phyloP scores from a whole-genome alignment of 2,113 vertebrate species.

The Caloenas nicobarica region DNA sequence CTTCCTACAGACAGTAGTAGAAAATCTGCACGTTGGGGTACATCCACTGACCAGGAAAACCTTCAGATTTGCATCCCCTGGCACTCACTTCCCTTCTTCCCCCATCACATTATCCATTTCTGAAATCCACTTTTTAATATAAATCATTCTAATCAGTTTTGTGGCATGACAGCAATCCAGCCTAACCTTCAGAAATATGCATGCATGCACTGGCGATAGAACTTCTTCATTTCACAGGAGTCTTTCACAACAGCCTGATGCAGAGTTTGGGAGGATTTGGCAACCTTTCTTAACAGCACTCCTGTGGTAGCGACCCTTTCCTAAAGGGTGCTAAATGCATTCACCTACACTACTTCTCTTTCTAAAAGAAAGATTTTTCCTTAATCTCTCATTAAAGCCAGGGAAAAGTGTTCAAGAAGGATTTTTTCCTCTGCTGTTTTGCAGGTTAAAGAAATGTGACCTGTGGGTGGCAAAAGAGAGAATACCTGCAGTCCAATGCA shows the following conservation, averaged over 20 bases:
- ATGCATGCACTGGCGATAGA: neutral
- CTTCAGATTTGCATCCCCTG: neutral
- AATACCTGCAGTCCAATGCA: neutral
- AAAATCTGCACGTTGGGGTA: neutral
- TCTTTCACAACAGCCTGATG: neutral
- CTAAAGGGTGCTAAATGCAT: neutral
- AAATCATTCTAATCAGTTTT: constrained; percentile 43
- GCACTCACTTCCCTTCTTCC: neutral
- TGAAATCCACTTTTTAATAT: constrained; percentile 35
- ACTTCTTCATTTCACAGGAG: neutral
- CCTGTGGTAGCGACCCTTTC: neutral
- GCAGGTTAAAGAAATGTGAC: neutral
- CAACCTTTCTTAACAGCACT: neutral
- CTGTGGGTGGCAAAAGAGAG: neutral
- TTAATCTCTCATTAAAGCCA: neutral
- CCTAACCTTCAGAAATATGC: neutral
- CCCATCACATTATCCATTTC: neutral
- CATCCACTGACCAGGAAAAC: neutral
- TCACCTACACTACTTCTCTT: neutral
- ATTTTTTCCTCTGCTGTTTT: neutral
- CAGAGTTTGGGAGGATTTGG: neutral
- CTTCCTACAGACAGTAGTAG: neutral
- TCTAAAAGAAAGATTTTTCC: neutral
- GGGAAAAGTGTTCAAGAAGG: neutral
- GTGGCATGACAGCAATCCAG: constrained; percentile 44